phyloP scores from a whole-genome alignment of 2,888 invertebrate species.

The Rugalucina vietnamica region DNA sequence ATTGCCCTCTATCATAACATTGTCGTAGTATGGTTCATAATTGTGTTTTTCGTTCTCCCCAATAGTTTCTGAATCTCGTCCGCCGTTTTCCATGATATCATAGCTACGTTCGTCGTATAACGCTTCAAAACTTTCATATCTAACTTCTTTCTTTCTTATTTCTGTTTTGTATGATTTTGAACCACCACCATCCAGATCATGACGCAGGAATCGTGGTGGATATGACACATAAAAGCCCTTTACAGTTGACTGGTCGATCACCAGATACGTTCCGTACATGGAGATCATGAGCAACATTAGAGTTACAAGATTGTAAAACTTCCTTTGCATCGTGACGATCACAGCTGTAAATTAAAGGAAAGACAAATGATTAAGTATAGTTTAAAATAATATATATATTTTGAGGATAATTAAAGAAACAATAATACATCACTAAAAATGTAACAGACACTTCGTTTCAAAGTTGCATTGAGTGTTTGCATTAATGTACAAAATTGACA shows the following conservation, averaged over 20 bases:
- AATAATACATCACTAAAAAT: no score
- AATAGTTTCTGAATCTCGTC: neutral
- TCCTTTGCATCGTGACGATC: no score
- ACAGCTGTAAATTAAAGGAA: no score
- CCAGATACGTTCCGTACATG: neutral
- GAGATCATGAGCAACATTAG: neutral
- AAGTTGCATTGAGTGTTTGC: no score
- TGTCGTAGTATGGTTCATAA: neutral
- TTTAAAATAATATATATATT: no score
- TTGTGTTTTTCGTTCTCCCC: neutral
- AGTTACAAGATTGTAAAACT: neutral
- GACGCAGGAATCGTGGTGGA: neutral
- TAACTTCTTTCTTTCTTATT: neutral
- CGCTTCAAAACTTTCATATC: neutral
- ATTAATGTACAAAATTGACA: no score
- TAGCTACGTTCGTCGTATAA: neutral
- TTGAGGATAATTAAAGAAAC: no score
- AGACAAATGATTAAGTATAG: no score
- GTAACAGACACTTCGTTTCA: no score
- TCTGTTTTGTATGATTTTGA: neutral
- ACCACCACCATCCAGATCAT: neutral
- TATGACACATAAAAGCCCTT: neutral
- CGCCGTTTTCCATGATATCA: neutral
- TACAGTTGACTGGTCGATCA: neutral
- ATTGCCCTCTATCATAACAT: neutral